Evolutionary conservation across 1,140 invertebrate genomes (phyloP).

Genomic region (Macrosteles quadrilineatus): DNA sequence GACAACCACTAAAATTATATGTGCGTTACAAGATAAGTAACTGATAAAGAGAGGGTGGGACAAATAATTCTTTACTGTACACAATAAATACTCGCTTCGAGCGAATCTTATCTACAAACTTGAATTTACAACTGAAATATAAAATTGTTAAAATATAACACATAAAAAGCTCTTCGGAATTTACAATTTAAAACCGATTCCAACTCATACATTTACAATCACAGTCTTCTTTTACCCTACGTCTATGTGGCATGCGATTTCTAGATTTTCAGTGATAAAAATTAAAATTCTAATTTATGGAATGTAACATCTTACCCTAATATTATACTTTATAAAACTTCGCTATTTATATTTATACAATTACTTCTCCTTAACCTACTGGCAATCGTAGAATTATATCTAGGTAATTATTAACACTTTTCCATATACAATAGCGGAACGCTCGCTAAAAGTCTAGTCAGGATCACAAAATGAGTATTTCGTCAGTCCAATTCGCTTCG

Average conservation of each 20-base stretch:
- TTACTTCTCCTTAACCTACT: constrained; percentile 19
- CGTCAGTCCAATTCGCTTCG: not conserved
- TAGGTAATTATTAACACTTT: constrained; percentile 20
- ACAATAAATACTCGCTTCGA: constrained; percentile 19
- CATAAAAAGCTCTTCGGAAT: no score
- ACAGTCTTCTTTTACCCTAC: constrained; percentile 9
- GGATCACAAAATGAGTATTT: constrained; percentile 11
- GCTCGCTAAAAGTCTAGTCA: not conserved
- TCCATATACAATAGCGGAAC: constrained; percentile 1
- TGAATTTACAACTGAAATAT: no score
- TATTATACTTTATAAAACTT: constrained; percentile 5
- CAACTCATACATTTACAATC: constrained; percentile 15
- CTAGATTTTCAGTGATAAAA: not conserved
- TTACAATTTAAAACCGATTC: not conserved
- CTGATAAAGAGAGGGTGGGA: constrained; percentile 4
- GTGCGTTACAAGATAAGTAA: constrained; percentile 8
- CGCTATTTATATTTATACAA: constrained; percentile 16
- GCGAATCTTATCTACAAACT: constrained; percentile 16
- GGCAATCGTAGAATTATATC: not conserved
- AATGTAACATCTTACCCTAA: constrained; percentile 7
- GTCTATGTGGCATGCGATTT: constrained; percentile 3
- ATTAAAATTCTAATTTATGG: not conserved
- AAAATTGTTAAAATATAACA: no score
- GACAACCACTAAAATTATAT: not conserved
- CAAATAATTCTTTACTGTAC: constrained; percentile 15